Percentiles rank a stretch among this genome's conserved stretches.
Conservation (phyloP, 2,888 invertebrate genomes). For the Harmothoe impar region DNA sequence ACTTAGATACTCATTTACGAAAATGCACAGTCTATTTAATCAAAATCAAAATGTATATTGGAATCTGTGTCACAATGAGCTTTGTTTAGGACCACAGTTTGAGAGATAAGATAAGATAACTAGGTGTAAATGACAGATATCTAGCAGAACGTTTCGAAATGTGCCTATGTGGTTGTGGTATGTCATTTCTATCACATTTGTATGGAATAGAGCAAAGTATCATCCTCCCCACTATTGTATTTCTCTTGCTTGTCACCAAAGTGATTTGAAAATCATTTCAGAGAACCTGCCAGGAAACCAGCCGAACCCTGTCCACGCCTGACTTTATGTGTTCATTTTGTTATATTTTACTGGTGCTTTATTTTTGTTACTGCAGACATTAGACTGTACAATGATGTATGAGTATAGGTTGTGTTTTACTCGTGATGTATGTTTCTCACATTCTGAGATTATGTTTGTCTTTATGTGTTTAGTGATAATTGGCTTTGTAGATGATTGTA, state of each 20-base stretch:
- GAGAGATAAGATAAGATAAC: too few species aligned
- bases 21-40: too few species aligned
- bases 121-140: too few species aligned
- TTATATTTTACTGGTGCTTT: conserved; percentile 54
- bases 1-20: too few species aligned
- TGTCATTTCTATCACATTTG: too few species aligned
- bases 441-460: conserved; percentile 13
- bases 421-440: neutral
- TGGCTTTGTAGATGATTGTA: too few species aligned
- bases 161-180: too few species aligned
- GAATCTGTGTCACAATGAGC: too few species aligned
- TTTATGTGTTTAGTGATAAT: neutral
- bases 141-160: neutral
- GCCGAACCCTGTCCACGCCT: conserved; percentile 31
- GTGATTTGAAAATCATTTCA: conserved; percentile 22
- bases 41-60: too few species aligned
- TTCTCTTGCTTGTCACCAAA: neutral
- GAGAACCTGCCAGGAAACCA: conserved; percentile 51
- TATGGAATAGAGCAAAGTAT: neutral
- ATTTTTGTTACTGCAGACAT: conserved; percentile 56
- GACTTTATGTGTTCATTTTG: conserved; percentile 47
- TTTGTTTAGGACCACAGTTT: too few species aligned
- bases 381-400: neutral
- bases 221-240: neutral
- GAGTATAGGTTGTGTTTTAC: neutral